Evolutionary conservation across 92 coral and sea anemone genomes (phyloP).

Genomic region (Phenganax stokvisi): DNA sequence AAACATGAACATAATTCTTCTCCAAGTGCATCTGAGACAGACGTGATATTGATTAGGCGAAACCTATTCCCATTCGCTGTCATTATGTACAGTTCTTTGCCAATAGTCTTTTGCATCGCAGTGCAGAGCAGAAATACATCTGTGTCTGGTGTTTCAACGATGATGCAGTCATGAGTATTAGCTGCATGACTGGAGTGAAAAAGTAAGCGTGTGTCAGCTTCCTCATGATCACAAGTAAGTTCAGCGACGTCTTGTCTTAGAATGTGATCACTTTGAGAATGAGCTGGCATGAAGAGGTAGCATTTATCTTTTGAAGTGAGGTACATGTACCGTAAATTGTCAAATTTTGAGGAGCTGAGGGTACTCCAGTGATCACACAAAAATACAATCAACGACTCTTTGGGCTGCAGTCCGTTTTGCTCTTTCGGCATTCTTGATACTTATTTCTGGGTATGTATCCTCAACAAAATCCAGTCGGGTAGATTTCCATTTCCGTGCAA

Average conservation of each 20-base stretch:
- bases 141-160: background rate
- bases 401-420: no score
- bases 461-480: no score
- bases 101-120: no score
- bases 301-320: background rate
- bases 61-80: no score
- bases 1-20: no score
- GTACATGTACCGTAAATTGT: background rate
- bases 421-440: no score
- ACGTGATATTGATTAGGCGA: no score
- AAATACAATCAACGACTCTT: no score
- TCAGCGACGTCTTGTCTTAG: background rate
- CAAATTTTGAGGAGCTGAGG: background rate
- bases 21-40: background rate
- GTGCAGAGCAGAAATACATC: background rate
- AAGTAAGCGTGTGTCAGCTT: no score
- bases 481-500: no score
- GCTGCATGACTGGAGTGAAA: background rate
- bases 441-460: no score
- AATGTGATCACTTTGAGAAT: background rate
- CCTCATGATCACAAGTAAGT: background rate
- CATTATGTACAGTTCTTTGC: no score
- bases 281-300: background rate
- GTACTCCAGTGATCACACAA: background rate
- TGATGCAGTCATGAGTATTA: background rate